These are phyloP conservation scores for Labroides dimidiatus DNA, from an alignment of 2,797 vertebrate species.

Conservation along the genomic window DNA sequence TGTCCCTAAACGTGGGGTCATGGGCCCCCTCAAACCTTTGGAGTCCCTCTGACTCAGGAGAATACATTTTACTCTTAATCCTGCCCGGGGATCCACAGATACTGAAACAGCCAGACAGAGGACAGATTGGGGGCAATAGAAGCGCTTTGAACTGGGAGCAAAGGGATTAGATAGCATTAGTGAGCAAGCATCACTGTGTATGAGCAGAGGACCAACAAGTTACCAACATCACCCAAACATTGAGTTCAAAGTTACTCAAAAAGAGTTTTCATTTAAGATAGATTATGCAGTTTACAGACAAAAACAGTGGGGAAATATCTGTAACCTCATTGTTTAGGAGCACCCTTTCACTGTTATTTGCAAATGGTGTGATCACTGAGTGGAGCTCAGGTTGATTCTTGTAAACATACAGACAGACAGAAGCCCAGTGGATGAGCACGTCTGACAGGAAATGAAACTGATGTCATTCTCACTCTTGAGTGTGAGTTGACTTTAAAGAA, in stretches of 20 bases:
- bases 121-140: constrained; percentile 49
- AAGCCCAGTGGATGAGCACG: background rate
- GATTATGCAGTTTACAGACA: background rate
- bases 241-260: constrained; percentile 1
- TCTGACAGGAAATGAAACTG: constrained; percentile 45
- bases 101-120: constrained; percentile 50
- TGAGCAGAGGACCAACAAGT: constrained; percentile 17
- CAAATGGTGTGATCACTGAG: constrained; percentile 26
- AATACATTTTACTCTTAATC: constrained; percentile 78
- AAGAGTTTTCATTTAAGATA: background rate
- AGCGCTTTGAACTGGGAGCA: constrained; percentile 64
- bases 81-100: constrained; percentile 64
- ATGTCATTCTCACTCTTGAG: background rate
- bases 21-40: constrained; percentile 24
- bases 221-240: constrained; percentile 14
- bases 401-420: constrained; percentile 22
- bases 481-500: background rate
- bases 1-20: constrained; percentile 36
- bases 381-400: constrained; percentile 6
- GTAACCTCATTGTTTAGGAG: constrained; percentile 31
- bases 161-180: constrained; percentile 73
- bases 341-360: constrained; percentile 28
- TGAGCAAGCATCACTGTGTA: constrained; percentile 36
- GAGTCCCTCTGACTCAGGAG: constrained; percentile 72
- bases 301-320: background rate